phyloP scores from a whole-genome alignment of 1,140 invertebrate species.

The Neodiprion pinetum region DNA sequence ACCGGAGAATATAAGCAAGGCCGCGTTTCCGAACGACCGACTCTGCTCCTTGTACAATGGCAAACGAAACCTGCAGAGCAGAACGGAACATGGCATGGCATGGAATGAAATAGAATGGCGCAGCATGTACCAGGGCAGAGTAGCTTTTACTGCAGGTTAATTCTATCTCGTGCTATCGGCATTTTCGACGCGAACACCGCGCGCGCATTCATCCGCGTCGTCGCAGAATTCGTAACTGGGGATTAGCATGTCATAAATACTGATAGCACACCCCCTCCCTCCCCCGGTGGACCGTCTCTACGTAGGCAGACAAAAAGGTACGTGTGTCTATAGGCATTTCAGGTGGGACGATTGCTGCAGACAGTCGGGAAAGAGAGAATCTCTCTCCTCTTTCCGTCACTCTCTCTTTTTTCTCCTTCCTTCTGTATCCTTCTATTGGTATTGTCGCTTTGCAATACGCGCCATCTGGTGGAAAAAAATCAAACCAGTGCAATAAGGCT shows the following conservation, averaged over 20 bases:
- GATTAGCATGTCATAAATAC: constrained; percentile 62
- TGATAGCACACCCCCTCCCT: constrained; percentile 34
- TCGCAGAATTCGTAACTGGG: constrained; percentile 57
- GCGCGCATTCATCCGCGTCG: constrained; percentile 37
- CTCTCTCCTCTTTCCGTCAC: neutral
- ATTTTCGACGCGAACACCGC: neutral
- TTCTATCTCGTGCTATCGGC: neutral
- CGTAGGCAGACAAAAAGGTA: constrained; percentile 28
- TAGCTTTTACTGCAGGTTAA: too few species aligned
- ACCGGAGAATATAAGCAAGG: neutral
- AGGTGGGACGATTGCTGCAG: neutral
- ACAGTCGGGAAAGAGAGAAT: constrained; percentile 2
- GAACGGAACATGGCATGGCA: too few species aligned
- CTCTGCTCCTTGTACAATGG: neutral
- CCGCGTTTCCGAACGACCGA: constrained; percentile 47
- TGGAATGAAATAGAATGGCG: too few species aligned
- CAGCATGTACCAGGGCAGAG: too few species aligned
- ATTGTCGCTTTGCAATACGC: too few species aligned
- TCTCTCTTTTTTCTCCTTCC: constrained; percentile 18
- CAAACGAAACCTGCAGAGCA: too few species aligned
- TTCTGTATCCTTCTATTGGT: neutral
- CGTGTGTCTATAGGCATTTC: constrained; percentile 29
- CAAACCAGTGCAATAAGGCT: too few species aligned
- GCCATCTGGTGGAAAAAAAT: too few species aligned
- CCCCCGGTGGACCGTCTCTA: constrained; percentile 17